Evolutionary conservation across 64 coral and sea anemone species (phyloP).

Genomic region (Cladopsammia gracilis): DNA sequence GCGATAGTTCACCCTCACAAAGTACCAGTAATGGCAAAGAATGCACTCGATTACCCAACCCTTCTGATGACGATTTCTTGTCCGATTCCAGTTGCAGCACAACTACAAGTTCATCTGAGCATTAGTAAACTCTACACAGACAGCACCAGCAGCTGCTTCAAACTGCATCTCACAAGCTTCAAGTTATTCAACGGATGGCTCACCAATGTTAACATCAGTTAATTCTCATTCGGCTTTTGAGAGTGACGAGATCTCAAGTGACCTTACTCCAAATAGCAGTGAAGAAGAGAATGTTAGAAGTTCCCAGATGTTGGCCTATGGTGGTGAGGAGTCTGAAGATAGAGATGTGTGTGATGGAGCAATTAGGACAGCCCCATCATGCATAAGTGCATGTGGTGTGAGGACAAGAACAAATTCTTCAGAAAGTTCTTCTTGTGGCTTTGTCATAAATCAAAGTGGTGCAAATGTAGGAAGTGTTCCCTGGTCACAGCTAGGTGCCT

Average conservation of each 20-base stretch:
- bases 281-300: not conserved
- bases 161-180: not conserved
- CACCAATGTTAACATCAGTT: not conserved
- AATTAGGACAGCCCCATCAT: not conserved
- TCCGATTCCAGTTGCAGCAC: not conserved
- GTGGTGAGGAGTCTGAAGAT: not conserved
- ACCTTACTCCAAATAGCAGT: not conserved
- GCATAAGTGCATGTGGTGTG: not conserved
- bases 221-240: not conserved
- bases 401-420: not conserved
- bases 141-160: not conserved
- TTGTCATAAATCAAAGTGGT: not conserved
- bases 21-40: not conserved
- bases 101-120: not conserved
- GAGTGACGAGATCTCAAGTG: not conserved
- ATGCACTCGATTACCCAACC: not conserved
- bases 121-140: not conserved
- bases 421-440: not conserved
- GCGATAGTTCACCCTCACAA: not conserved
- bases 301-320: not conserved
- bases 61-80: not conserved
- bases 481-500: not conserved
- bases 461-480: not conserved
- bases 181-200: no score
- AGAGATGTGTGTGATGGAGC: not conserved